Conservation (phyloP, 2,113 vertebrate genomes). For the Bambusicola thoracicus region DNA sequence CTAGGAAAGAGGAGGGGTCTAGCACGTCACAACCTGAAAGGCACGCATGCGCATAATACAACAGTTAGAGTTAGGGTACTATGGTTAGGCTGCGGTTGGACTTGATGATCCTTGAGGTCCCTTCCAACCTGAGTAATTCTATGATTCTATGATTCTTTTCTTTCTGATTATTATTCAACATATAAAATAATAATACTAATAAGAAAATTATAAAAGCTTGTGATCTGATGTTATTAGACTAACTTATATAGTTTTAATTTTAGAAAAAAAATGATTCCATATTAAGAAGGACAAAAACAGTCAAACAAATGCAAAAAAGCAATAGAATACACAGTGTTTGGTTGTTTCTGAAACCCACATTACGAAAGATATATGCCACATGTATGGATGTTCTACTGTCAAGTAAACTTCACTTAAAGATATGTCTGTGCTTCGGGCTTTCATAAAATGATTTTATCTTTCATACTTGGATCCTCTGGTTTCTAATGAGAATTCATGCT, state of each 20-base stretch:
- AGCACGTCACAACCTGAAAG: too few relatives aligned
- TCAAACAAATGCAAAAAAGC: neutral
- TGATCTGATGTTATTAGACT: neutral
- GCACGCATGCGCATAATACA: too few relatives aligned
- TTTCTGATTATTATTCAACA: neutral
- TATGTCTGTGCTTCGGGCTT: accelerated
- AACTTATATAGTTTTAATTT: neutral
- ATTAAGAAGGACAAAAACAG: neutral
- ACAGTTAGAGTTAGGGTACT: too few relatives aligned
- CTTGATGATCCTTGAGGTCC: too few relatives aligned
- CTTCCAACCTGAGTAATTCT: too few relatives aligned
- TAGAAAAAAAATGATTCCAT: neutral
- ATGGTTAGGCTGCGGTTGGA: too few relatives aligned
- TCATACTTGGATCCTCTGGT: accelerated
- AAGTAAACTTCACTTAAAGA: neutral
- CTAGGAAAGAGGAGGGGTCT: too few relatives aligned
- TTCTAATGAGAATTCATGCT: neutral
- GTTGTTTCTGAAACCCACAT: neutral
- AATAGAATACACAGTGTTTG: neutral
- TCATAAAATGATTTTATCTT: neutral
- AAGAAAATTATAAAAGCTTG: neutral
- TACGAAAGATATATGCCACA: neutral
- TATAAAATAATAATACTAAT: neutral
- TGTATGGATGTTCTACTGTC: neutral
- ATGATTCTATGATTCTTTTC: too few relatives aligned